These are phyloP conservation scores for Myocastor coypus DNA, from an alignment of 2,113 vertebrate genomes.

Conservation along the genomic window DNA sequence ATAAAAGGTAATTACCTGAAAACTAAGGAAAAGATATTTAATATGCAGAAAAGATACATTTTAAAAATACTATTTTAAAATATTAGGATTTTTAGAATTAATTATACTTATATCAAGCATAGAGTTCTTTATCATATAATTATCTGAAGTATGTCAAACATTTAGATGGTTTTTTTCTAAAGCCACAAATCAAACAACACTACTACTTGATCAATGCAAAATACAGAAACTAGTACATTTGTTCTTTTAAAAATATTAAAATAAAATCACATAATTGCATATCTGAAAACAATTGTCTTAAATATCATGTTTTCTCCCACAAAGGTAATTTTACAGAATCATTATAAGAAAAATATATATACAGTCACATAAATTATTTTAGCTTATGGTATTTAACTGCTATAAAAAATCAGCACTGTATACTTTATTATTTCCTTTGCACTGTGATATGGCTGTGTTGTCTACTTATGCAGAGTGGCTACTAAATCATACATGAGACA, in stretches of 20 bases:
- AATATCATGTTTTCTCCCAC: background rate
- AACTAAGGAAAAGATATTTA: background rate
- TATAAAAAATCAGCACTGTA: constrained; percentile 9
- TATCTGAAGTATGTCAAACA: constrained; percentile 22
- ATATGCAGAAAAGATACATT: background rate
- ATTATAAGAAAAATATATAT: background rate
- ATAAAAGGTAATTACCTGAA: background rate
- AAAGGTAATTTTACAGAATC: constrained; percentile 40
- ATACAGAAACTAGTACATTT: background rate
- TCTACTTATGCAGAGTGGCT: background rate
- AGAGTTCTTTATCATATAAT: constrained; percentile 15
- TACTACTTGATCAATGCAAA: constrained; percentile 13
- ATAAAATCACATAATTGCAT: background rate
- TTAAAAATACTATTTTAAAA: constrained; percentile 34
- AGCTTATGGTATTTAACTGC: background rate
- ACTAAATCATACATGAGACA: background rate
- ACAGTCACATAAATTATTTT: background rate
- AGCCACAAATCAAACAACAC: constrained; percentile 50
- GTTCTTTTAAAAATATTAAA: constrained; percentile 30
- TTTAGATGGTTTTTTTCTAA: constrained; percentile 54
- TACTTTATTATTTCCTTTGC: constrained; percentile 22
- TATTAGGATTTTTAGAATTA: constrained; percentile 42
- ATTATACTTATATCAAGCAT: constrained; percentile 50
- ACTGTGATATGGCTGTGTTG: background rate
- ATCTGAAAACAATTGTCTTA: background rate